Conservation (phyloP, 2,888 invertebrate species). For the Baronia brevicornis region DNA sequence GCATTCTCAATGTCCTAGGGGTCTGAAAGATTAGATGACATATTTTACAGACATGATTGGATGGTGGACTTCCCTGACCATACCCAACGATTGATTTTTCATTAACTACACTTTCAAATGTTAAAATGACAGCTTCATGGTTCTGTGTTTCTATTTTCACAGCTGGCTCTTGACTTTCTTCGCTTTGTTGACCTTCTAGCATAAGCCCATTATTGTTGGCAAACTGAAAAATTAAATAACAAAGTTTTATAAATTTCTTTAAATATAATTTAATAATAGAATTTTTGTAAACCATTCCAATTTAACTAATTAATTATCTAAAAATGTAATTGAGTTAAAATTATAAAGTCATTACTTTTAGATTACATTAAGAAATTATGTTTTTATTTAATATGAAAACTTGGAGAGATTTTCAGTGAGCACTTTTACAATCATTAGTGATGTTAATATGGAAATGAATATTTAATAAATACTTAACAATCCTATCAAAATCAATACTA, state of each 20-base stretch:
- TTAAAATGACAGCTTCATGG: slow-evolving; percentile 47
- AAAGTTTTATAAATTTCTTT: not conserved
- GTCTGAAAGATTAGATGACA: slow-evolving; percentile 62
- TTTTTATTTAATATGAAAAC: too few species aligned
- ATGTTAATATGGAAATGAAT: too few species aligned
- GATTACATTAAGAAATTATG: too few species aligned
- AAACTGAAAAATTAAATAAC: slow-evolving; percentile 38
- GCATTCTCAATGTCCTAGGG: slow-evolving; percentile 48
- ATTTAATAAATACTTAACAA: too few species aligned
- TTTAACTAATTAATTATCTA: too few species aligned
- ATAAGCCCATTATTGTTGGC: slow-evolving; percentile 38
- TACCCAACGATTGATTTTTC: slow-evolving; percentile 29
- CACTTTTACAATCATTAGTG: too few species aligned
- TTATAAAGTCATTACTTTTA: too few species aligned
- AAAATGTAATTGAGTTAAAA: too few species aligned
- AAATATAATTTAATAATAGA: too few species aligned
- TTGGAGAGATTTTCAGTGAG: too few species aligned
- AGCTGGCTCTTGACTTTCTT: slow-evolving; percentile 44
- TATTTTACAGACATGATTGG: slow-evolving; percentile 46
- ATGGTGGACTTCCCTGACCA: slow-evolving; percentile 14
- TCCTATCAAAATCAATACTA: too few species aligned
- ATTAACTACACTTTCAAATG: slow-evolving; percentile 52
- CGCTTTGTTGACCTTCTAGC: slow-evolving; percentile 36
- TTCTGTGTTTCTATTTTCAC: slow-evolving; percentile 49
- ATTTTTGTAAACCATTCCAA: too few species aligned